Evolutionary conservation across 2,888 invertebrate species (phyloP).

Genomic region (Lepidochitona cinerea): DNA sequence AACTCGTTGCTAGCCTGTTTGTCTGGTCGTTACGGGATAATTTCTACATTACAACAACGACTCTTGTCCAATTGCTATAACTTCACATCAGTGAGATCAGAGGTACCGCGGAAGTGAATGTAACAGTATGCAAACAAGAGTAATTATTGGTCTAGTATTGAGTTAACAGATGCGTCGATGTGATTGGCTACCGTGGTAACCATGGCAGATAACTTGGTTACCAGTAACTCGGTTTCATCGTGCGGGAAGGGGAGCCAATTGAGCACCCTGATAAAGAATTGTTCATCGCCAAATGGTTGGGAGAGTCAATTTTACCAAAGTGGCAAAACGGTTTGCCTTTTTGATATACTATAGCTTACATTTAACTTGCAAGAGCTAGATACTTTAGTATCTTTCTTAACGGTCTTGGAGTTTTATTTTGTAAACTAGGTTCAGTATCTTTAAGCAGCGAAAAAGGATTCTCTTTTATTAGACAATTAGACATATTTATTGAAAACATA

Average conservation of each 20-base stretch:
- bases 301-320: too few species aligned
- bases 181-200: neutral
- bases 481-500: too few species aligned
- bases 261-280: neutral
- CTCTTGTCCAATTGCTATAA: neutral
- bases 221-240: neutral
- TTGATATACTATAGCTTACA: too few species aligned
- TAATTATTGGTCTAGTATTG: neutral
- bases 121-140: conserved; percentile 4
- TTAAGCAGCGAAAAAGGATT: too few species aligned
- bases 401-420: too few species aligned
- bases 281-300: neutral
- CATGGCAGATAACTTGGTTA: neutral
- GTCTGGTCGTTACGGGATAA: neutral
- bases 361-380: too few species aligned
- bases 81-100: neutral
- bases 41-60: neutral
- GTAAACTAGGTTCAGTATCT: too few species aligned
- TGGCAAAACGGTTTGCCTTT: too few species aligned
- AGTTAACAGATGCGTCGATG: neutral
- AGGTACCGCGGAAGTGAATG: neutral
- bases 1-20: neutral
- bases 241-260: neutral
- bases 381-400: too few species aligned
- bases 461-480: too few species aligned